Evolutionary conservation across 1,140 invertebrate genomes (phyloP).

Genomic region (Bicyclus anynana): DNA sequence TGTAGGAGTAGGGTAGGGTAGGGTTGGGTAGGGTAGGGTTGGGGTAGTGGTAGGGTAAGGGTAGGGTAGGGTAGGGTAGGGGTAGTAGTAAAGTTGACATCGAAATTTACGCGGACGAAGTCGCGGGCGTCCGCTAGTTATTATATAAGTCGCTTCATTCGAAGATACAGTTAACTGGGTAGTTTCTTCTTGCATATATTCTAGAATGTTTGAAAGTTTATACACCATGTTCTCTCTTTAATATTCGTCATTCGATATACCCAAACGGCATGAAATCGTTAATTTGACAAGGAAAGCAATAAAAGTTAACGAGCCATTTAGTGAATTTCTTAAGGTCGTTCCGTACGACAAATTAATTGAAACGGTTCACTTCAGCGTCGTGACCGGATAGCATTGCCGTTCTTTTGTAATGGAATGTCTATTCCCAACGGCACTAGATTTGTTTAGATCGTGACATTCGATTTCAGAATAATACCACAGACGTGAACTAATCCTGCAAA

Average conservation of each 20-base stretch:
- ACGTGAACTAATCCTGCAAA: neutral
- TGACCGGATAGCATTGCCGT: conserved; percentile 24
- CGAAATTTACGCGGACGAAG: too few relatives aligned
- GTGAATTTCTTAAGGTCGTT: conserved; percentile 26
- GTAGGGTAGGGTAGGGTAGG: too few relatives aligned
- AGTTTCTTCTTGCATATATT: too few relatives aligned
- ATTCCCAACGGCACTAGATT: conserved; percentile 11
- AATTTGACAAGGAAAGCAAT: conserved; percentile 1
- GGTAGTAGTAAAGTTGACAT: too few relatives aligned
- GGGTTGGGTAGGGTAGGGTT: too few relatives aligned
- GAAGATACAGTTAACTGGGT: too few relatives aligned
- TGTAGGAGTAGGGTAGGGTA: too few relatives aligned
- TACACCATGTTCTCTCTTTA: too few relatives aligned
- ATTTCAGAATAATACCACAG: neutral
- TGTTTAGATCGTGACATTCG: conserved; percentile 28
- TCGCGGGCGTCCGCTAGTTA: too few relatives aligned
- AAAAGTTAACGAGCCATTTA: conserved; percentile 3
- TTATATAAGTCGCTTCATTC: too few relatives aligned
- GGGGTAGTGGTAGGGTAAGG: too few relatives aligned
- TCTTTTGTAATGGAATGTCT: conserved; percentile 22
- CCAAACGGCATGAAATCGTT: neutral
- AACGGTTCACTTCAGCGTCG: conserved; percentile 17
- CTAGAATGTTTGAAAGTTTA: too few relatives aligned
- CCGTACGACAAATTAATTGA: conserved; percentile 16
- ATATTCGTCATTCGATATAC: neutral